phyloP scores from a whole-genome alignment of 2,888 invertebrate species.

The Cantharis rufa region DNA sequence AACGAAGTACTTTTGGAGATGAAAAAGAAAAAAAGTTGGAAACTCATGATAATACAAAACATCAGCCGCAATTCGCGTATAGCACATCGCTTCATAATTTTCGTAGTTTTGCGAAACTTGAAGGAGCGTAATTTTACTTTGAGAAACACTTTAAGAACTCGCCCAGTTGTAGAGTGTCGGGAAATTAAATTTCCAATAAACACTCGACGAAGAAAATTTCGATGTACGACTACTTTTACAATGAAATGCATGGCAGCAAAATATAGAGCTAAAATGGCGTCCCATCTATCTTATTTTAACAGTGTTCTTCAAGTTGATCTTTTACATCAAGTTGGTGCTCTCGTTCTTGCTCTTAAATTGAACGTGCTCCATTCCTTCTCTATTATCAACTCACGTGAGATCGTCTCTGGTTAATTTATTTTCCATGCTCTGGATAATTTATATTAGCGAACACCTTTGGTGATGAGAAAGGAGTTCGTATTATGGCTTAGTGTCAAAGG shows the following conservation, averaged over 20 bases:
- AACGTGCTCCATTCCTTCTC: slow-evolving; percentile 8
- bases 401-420: slow-evolving; percentile 46
- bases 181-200: slow-evolving; percentile 32
- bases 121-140: slow-evolving; percentile 55
- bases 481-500: slow-evolving; percentile 50
- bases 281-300: slow-evolving; percentile 54
- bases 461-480: slow-evolving; percentile 53
- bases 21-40: neutral
- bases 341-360: slow-evolving; percentile 12
- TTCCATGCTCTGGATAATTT: slow-evolving; percentile 53
- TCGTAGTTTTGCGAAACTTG: slow-evolving; percentile 54
- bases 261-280: slow-evolving; percentile 52
- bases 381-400: slow-evolving; percentile 19
- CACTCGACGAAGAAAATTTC: slow-evolving; percentile 11
- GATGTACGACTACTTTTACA: slow-evolving; percentile 41
- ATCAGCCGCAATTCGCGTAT: slow-evolving; percentile 25
- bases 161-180: slow-evolving; percentile 36
- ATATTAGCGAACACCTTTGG: slow-evolving; percentile 54
- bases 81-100: slow-evolving; percentile 47
- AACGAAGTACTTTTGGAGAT: neutral
- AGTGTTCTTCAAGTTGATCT: slow-evolving; percentile 49
- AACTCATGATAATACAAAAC: slow-evolving; percentile 15
- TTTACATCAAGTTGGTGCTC: slow-evolving; percentile 37
- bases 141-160: slow-evolving; percentile 47
- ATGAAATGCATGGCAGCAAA: slow-evolving; percentile 54